Percentiles rank a stretch among this genome's conserved stretches.
Evolutionary conservation across 2,888 invertebrate species (phyloP).

Genomic region (Cryptops parisi): DNA sequence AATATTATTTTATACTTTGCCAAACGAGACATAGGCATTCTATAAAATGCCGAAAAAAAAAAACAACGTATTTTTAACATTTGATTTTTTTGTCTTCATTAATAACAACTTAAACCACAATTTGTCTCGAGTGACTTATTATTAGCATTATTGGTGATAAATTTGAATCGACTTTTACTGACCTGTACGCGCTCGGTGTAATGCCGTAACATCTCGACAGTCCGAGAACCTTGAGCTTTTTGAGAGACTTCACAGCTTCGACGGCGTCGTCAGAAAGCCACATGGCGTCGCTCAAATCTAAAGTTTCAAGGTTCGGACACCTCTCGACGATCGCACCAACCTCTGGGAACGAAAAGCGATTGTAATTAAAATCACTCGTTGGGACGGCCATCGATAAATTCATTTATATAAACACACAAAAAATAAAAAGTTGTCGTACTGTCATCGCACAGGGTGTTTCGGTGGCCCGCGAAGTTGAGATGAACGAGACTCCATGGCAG

Average conservation of each 20-base stretch:
- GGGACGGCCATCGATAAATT: neutral
- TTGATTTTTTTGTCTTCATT: too few species aligned
- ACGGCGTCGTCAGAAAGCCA: conserved; percentile 48
- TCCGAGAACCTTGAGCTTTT: conserved; percentile 36
- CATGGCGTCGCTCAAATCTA: conserved; percentile 80
- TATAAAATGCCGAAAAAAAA: neutral
- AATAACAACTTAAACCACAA: neutral
- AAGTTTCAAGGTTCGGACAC: conserved; percentile 58
- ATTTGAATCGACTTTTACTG: conserved; percentile 32
- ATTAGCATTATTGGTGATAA: neutral
- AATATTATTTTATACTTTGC: too few species aligned
- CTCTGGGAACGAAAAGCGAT: conserved; percentile 41
- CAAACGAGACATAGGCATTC: neutral
- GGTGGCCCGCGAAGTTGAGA: conserved; percentile 67
- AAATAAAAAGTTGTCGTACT: conserved; percentile 40
- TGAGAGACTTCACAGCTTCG: conserved; percentile 40
- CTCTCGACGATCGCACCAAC: conserved; percentile 45
- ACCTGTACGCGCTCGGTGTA: conserved; percentile 52
- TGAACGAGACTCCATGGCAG: neutral
- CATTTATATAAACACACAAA: neutral
- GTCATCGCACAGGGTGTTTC: conserved; percentile 55
- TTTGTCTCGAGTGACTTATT: neutral
- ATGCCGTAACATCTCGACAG: conserved; percentile 51
- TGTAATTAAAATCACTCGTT: neutral
- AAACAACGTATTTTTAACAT: neutral